Evolutionary conservation across 2,113 vertebrate species (phyloP).

Genomic region (Anguilla japonica): DNA sequence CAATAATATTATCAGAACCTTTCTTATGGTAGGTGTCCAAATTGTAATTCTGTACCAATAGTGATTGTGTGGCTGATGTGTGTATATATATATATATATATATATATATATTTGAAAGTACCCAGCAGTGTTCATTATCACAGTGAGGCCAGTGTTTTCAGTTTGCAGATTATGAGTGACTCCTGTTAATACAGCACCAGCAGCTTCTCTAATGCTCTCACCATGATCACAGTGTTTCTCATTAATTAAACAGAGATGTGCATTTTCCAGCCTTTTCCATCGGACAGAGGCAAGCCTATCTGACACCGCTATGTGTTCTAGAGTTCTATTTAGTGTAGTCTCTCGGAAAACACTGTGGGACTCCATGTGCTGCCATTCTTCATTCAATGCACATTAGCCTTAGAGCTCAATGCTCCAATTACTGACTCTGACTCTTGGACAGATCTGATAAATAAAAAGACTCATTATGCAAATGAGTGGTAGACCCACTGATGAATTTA

Average conservation of each 20-base stretch:
- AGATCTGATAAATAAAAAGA: constrained; percentile 33
- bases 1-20: too few species aligned
- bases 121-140: not conserved
- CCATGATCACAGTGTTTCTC: constrained; percentile 23
- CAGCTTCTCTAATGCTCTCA: not conserved
- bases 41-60: too few species aligned
- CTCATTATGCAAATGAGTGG: constrained; percentile 26
- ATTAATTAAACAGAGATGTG: constrained; percentile 53
- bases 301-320: constrained; percentile 41
- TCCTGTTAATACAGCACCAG: not conserved
- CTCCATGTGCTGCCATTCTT: constrained; percentile 13
- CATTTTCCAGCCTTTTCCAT: constrained; percentile 49
- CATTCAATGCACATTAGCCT: not conserved
- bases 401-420: constrained; percentile 6
- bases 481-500: constrained; percentile 13
- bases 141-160: too few species aligned
- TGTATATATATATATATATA: too few species aligned
- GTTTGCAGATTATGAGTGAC: not conserved
- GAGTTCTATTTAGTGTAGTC: not conserved
- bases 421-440: constrained; percentile 4
- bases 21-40: too few species aligned
- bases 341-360: not conserved
- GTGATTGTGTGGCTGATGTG: too few species aligned
- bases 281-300: constrained; percentile 45
- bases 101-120: too few species aligned